Evolutionary conservation across 2,797 vertebrate genomes (phyloP).

Genomic region (Coilia nasus): DNA sequence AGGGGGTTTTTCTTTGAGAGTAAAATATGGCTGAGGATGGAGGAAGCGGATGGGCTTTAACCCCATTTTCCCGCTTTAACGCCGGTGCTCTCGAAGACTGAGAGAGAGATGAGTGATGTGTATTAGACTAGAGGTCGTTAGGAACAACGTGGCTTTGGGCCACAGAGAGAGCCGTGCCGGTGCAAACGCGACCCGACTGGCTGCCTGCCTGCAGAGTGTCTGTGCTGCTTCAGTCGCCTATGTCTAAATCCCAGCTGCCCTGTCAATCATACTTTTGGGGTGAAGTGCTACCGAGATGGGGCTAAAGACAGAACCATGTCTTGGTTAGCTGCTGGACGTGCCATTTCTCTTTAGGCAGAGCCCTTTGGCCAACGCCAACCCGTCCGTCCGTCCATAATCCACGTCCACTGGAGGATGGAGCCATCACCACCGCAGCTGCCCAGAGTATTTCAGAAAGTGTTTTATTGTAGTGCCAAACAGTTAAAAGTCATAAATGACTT

Average conservation of each 20-base stretch:
- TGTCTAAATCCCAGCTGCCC: neutral
- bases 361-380: neutral
- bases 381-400: conserved; percentile 23
- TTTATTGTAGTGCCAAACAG: conserved; percentile 88
- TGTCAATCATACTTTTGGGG: neutral
- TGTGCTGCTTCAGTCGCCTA: neutral
- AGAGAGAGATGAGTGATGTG: neutral
- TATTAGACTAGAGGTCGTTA: neutral
- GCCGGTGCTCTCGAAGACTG: too few species aligned
- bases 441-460: conserved; percentile 79
- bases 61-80: too few species aligned
- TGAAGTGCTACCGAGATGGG: neutral
- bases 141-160: neutral
- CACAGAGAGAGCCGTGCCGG: neutral
- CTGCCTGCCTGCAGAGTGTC: neutral
- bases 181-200: too few species aligned
- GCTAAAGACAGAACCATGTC: neutral
- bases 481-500: conserved; percentile 99
- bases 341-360: neutral
- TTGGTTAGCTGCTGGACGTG: neutral
- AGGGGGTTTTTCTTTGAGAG: conserved; percentile 12
- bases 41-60: too few species aligned
- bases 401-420: neutral
- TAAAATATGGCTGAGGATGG: too few species aligned
- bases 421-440: conserved; percentile 10